Conservation (phyloP, 2,888 invertebrate species). For the Holacanthella duospinosa region DNA sequence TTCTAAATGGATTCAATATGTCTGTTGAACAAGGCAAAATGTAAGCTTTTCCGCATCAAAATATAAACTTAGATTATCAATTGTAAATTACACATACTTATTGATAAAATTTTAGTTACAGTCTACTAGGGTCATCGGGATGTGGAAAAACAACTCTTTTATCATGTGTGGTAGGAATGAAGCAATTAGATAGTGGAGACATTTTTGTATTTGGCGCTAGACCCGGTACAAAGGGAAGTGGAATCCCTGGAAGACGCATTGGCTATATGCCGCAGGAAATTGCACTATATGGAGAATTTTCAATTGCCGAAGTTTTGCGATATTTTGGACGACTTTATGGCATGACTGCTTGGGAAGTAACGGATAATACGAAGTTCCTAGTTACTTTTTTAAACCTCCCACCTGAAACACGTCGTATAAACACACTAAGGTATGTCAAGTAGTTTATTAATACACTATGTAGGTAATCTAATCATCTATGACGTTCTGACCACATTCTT, state of each 20-base stretch:
- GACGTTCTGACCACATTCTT: too few relatives aligned
- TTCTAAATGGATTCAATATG: background rate
- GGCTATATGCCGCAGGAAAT: conserved; percentile 50
- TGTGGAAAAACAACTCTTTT: conserved; percentile 13
- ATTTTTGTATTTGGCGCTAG: conserved; percentile 17
- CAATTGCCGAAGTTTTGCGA: conserved; percentile 87
- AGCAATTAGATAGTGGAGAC: conserved; percentile 17
- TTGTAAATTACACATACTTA: background rate
- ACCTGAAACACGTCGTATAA: conserved; percentile 66
- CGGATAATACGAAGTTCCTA: conserved; percentile 68
- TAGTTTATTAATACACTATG: background rate
- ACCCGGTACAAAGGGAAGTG: conserved; percentile 19
- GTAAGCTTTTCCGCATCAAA: background rate
- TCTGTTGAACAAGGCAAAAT: background rate
- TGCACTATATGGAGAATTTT: conserved; percentile 79
- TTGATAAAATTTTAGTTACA: conserved; percentile 3
- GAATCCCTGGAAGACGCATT: conserved; percentile 20
- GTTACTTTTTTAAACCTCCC: conserved; percentile 82
- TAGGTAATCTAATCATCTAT: background rate
- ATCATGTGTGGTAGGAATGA: conserved; percentile 5
- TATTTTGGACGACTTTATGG: conserved; percentile 93
- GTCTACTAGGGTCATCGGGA: conserved; percentile 7
- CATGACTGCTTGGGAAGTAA: conserved; percentile 71
- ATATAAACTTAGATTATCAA: background rate
- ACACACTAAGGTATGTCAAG: conserved; percentile 56